A percentile compares a stretch with the other conserved stretches of the same genome.
phyloP scores from a whole-genome alignment of 2,888 invertebrate genomes.

The Macropis europaea region DNA sequence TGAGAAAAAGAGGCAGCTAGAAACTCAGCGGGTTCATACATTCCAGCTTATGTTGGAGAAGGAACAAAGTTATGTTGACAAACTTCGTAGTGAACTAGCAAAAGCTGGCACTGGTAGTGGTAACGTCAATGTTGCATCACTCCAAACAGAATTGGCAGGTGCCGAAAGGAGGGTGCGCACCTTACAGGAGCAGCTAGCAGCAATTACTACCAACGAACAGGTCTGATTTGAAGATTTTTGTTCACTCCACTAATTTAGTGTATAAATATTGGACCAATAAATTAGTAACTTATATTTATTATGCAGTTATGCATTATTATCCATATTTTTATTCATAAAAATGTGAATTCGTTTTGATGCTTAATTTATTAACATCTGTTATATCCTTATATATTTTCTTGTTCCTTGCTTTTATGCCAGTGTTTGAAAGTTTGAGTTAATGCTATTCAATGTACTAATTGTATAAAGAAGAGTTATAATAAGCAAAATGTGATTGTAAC shows the following conservation, averaged over 20 bases:
- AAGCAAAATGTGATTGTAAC: slow-evolving; percentile 3
- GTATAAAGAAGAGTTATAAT: slow-evolving; percentile 14
- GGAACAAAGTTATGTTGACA: slow-evolving; percentile 90
- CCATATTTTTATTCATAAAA: slow-evolving; percentile 26
- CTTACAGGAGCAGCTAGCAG: slow-evolving; percentile 82
- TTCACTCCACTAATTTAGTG: slow-evolving; percentile 39
- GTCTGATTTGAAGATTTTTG: slow-evolving; percentile 53
- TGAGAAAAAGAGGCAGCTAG: slow-evolving; percentile 92
- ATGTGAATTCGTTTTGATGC: slow-evolving; percentile 27
- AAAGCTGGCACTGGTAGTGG: slow-evolving; percentile 79
- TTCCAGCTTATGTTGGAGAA: slow-evolving; percentile 94
- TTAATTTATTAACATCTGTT: slow-evolving; percentile 48
- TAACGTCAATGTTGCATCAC: slow-evolving; percentile 75
- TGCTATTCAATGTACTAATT: slow-evolving; percentile 32
- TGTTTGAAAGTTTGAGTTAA: slow-evolving; percentile 21
- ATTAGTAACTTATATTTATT: slow-evolving; percentile 27
- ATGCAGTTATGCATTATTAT: slow-evolving; percentile 17
- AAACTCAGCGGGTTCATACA: slow-evolving; percentile 91
- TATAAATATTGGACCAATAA: slow-evolving; percentile 31
- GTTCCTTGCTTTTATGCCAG: slow-evolving; percentile 36
- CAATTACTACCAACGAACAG: slow-evolving; percentile 75
- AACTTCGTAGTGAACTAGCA: slow-evolving; percentile 86
- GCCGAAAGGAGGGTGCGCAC: slow-evolving; percentile 84
- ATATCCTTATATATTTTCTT: slow-evolving; percentile 33
- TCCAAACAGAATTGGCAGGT: slow-evolving; percentile 81